phyloP scores from a whole-genome alignment of 2,888 invertebrate genomes.

The Heliconius ismenius region DNA sequence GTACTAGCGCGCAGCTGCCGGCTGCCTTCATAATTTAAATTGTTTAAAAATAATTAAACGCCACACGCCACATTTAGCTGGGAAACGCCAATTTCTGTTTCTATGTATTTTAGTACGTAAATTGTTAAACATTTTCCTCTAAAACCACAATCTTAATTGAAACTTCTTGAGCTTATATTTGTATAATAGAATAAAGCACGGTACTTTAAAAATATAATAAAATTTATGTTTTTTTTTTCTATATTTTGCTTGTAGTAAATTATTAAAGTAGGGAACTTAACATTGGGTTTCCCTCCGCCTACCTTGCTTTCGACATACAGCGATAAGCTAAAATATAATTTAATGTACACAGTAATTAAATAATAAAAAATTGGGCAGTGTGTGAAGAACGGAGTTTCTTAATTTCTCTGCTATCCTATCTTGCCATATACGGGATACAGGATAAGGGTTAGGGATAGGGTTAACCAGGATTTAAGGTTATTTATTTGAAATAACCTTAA shows the following conservation, averaged over 20 bases:
- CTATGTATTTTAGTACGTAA: conserved; percentile 14
- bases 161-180: conserved; percentile 7
- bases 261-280: no score
- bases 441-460: no score
- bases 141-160: conserved; percentile 22
- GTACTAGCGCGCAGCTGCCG: conserved; percentile 32
- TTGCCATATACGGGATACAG: no score
- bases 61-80: conserved; percentile 11
- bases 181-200: background rate
- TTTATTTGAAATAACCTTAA: no score
- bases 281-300: background rate
- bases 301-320: background rate
- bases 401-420: no score
- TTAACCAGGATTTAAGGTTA: no score
- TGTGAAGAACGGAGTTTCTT: no score
- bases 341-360: no score
- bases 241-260: no score
- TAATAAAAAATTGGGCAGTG: no score
- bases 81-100: conserved; percentile 19
- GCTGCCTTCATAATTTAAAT: conserved; percentile 33
- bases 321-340: no score
- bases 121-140: conserved; percentile 16
- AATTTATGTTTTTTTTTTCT: background rate
- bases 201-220: background rate
- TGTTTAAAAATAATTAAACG: conserved; percentile 32